Percentiles rank a stretch among this genome's conserved stretches.
Conservation (phyloP, 2,797 vertebrate genomes). For the Falco biarmicus region DNA sequence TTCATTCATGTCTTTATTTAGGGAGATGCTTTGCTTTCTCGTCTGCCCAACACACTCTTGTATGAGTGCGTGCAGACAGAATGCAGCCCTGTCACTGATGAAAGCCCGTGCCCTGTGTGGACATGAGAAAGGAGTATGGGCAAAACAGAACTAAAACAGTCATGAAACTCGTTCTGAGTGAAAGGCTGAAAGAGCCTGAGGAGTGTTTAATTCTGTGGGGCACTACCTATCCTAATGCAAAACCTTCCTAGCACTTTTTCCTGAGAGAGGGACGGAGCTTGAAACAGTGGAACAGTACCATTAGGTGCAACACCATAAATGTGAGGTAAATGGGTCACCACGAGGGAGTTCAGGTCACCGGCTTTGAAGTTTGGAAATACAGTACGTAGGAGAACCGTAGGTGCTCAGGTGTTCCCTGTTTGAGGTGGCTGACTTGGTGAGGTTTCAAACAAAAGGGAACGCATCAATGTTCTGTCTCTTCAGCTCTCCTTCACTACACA, state of each 20-base stretch:
- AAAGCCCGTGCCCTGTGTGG: neutral
- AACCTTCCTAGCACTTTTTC: neutral
- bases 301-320: neutral
- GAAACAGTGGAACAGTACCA: neutral
- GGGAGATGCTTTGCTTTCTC: neutral
- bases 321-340: neutral
- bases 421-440: neutral
- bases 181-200: neutral
- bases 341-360: neutral
- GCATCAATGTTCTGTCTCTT: neutral
- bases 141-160: neutral
- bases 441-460: neutral
- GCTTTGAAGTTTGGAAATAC: neutral
- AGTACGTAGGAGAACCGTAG: rapidly evolving
- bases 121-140: neutral
- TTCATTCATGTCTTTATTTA: neutral
- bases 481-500: neutral
- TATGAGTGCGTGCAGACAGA: neutral
- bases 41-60: neutral
- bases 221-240: neutral
- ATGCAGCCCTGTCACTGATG: neutral
- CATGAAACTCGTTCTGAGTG: neutral
- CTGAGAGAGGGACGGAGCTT: neutral
- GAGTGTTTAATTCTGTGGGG: neutral
- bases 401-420: neutral